Evolutionary conservation across 30 jellyfish, hydroid and myxozoan genomes (phyloP).

Genomic region (Nemopilema nomurai): DNA sequence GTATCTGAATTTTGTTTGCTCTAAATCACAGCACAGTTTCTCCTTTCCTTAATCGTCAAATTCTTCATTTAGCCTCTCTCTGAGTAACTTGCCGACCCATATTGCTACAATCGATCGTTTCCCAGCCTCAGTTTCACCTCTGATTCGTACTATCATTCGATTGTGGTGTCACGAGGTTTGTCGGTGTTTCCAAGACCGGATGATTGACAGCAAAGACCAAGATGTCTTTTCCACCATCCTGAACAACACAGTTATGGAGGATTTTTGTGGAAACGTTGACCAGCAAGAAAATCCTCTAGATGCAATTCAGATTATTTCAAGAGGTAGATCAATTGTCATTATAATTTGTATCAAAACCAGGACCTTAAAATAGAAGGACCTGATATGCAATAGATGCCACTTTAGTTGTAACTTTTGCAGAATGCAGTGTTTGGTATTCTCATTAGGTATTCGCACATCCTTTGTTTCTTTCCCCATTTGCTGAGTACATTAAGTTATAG

Average conservation of each 20-base stretch:
- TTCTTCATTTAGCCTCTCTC: neutral
- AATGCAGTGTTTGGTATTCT: too few species aligned
- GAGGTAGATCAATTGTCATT: constrained; percentile 6
- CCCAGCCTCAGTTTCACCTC: constrained; percentile 61
- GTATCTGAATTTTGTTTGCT: neutral
- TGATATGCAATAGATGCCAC: too few species aligned
- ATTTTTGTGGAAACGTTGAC: constrained; percentile 31
- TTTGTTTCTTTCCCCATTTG: too few species aligned
- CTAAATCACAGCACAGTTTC: neutral
- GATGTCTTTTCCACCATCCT: constrained; percentile 20
- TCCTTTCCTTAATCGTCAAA: neutral
- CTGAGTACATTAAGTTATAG: too few species aligned
- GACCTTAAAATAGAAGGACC: too few species aligned
- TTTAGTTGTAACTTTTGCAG: too few species aligned
- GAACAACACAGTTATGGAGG: constrained; percentile 4
- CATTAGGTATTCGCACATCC: too few species aligned
- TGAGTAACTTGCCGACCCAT: neutral
- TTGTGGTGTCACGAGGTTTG: constrained; percentile 75
- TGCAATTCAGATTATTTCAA: neutral
- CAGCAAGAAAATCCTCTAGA: neutral
- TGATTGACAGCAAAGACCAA: constrained; percentile 21
- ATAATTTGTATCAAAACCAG: too few species aligned
- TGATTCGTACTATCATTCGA: constrained; percentile 55
- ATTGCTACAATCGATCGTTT: constrained; percentile 9
- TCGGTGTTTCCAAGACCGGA: constrained; percentile 56